Percentiles rank a stretch among this genome's conserved stretches.
Conservation (phyloP, 2,797 vertebrate species). For the Denticeps clupeoides region DNA sequence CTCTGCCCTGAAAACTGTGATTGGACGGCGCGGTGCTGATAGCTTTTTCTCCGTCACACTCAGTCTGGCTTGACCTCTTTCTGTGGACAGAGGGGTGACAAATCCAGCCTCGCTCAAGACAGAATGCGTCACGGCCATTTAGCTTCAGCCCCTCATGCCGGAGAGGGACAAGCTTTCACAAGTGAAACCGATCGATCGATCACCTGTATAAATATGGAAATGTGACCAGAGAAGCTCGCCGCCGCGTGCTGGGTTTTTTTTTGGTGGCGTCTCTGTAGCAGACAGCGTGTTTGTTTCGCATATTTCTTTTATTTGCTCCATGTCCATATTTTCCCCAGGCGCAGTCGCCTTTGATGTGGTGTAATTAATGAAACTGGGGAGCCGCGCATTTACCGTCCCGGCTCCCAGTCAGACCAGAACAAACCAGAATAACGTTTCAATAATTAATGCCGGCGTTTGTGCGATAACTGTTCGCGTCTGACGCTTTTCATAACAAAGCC, state of each 20-base stretch:
- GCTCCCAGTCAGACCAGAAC: slow-evolving; percentile 22
- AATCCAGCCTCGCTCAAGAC: not conserved
- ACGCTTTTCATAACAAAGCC: slow-evolving; percentile 24
- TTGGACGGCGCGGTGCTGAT: not conserved
- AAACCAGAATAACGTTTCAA: slow-evolving; percentile 34
- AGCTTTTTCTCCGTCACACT: slow-evolving; percentile 1
- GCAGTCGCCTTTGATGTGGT: slow-evolving; percentile 18
- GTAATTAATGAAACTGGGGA: slow-evolving; percentile 11
- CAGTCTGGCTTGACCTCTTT: slow-evolving; percentile 1
- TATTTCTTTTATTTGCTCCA: too few relatives aligned
- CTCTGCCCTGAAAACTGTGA: not conserved
- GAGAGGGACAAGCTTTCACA: not conserved
- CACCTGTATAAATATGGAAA: too few relatives aligned
- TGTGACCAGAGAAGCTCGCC: too few relatives aligned
- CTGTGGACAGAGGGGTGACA: not conserved
- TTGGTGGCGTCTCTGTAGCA: too few relatives aligned
- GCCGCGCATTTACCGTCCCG: too few relatives aligned
- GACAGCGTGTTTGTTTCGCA: too few relatives aligned
- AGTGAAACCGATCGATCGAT: not conserved
- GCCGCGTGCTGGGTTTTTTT: too few relatives aligned
- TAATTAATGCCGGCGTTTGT: slow-evolving; percentile 57
- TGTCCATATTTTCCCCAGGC: too few relatives aligned
- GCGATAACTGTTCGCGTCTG: slow-evolving; percentile 38
- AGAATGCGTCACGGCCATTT: slow-evolving; percentile 2
- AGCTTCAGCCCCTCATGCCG: not conserved